phyloP scores from a whole-genome alignment of 92 coral and sea anemone genomes.

The Porites divaricata region DNA sequence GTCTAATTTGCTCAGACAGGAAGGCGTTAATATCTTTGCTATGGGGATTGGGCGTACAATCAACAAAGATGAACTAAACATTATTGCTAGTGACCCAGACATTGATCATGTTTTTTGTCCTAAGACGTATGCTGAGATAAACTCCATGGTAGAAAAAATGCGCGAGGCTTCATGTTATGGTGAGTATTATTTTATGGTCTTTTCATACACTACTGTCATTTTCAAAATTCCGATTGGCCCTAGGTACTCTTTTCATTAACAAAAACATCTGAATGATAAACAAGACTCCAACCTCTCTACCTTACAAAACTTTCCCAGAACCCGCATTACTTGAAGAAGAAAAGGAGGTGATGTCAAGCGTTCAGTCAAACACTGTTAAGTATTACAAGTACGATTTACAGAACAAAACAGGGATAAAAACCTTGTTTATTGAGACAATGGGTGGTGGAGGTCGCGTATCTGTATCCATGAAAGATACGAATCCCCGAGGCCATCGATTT shows the following conservation, averaged over 20 bases:
- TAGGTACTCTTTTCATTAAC: too few relatives aligned
- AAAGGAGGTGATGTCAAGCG: conserved; percentile 20
- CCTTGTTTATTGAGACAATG: conserved; percentile 26
- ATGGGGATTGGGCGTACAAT: conserved; percentile 59
- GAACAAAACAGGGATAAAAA: conserved; percentile 23
- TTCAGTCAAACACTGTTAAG: conserved; percentile 36
- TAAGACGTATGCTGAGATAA: conserved; percentile 13
- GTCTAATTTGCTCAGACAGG: conserved; percentile 49
- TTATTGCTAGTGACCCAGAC: conserved; percentile 74
- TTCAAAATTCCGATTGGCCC: too few relatives aligned
- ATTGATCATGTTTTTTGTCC: conserved; percentile 49
- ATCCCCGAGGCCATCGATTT: conserved; percentile 51
- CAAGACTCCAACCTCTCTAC: not conserved
- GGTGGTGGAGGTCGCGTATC: conserved; percentile 45
- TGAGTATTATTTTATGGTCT: conserved; percentile 7
- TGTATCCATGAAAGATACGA: conserved; percentile 47
- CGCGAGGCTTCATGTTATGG: conserved; percentile 73
- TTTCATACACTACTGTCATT: too few relatives aligned
- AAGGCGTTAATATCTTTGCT: conserved; percentile 67
- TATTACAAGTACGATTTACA: conserved; percentile 57
- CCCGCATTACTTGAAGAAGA: conserved; percentile 65
- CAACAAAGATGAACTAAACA: conserved; percentile 38
- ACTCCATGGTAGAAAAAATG: conserved; percentile 37
- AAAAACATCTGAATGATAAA: too few relatives aligned
- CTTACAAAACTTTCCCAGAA: conserved; percentile 26